Percentiles rank a stretch among this genome's conserved stretches.
These are phyloP conservation scores for Gymnoscopelus microlampas DNA, from an alignment of 2,797 vertebrate species.

Conservation along the genomic window DNA sequence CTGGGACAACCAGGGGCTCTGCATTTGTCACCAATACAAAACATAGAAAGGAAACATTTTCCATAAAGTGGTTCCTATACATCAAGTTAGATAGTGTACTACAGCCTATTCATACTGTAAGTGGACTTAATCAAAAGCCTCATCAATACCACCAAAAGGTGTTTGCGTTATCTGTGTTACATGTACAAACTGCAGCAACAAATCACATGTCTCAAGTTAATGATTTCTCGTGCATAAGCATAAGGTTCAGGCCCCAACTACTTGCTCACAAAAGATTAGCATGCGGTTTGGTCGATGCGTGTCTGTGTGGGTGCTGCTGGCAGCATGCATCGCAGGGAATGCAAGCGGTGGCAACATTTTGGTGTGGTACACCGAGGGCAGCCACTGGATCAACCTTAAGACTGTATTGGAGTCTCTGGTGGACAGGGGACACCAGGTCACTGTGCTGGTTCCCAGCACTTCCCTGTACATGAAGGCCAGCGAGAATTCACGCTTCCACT, in stretches of 20 bases:
- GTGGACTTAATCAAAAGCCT: background rate
- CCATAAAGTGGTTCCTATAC: too few species aligned
- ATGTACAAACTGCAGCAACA: background rate
- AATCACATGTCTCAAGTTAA: slow-evolving; percentile 45
- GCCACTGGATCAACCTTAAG: slow-evolving; percentile 90
- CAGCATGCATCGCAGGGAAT: slow-evolving; percentile 36
- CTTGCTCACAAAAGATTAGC: background rate
- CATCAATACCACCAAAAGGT: slow-evolving; percentile 15
- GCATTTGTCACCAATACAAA: too few species aligned
- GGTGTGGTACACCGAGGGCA: slow-evolving; percentile 87
- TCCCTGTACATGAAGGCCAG: slow-evolving; percentile 77
- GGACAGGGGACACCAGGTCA: slow-evolving; percentile 81
- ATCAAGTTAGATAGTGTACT: too few species aligned
- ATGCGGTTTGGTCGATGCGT: slow-evolving; percentile 44
- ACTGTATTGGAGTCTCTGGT: slow-evolving; percentile 76
- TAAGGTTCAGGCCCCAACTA: background rate
- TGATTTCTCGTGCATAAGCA: slow-evolving; percentile 36
- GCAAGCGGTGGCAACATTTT: slow-evolving; percentile 78
- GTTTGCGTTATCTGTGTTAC: background rate
- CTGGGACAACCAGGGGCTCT: too few species aligned
- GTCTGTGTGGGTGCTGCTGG: slow-evolving; percentile 39
- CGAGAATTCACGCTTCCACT: slow-evolving; percentile 55
- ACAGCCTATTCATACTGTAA: background rate
- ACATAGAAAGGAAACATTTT: too few species aligned
- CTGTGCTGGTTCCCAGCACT: slow-evolving; percentile 69